Percentiles rank a stretch among this genome's conserved stretches.
Evolutionary conservation across 2,888 invertebrate species (phyloP).

Genomic region (Drosophila kuntzei): DNA sequence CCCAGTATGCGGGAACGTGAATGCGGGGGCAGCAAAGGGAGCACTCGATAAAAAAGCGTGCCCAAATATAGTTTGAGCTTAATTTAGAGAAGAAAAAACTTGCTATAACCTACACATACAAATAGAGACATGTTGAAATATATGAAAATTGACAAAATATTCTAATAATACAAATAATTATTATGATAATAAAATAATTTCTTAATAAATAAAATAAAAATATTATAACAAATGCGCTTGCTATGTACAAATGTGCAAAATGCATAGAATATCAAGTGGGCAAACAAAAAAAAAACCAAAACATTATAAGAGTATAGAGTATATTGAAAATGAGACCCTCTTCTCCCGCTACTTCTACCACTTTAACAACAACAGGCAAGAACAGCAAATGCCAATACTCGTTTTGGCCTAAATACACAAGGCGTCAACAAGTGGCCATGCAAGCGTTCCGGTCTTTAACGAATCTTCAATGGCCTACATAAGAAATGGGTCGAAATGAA

Average conservation of each 20-base stretch:
- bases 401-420: constrained; percentile 79
- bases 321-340: constrained; percentile 11
- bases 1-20: constrained; percentile 25
- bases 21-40: constrained; percentile 13
- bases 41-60: constrained; percentile 60
- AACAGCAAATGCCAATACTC: constrained; percentile 58
- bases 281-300: constrained; percentile 21
- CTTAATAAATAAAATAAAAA: no score
- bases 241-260: no score
- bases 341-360: background rate
- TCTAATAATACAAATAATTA: constrained; percentile 7
- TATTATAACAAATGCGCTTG: no score
- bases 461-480: constrained; percentile 55
- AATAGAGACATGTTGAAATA: background rate
- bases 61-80: constrained; percentile 60
- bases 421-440: constrained; percentile 57
- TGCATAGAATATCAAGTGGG: constrained; percentile 53
- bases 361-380: constrained; percentile 19
- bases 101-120: background rate
- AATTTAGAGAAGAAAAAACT: constrained; percentile 51
- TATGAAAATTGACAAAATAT: background rate
- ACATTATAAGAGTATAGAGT: constrained; percentile 11
- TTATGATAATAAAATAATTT: no score
- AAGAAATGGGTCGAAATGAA: constrained; percentile 28
- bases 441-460: constrained; percentile 45